Evolutionary conservation across 92 coral and sea anemone genomes (phyloP).

Genomic region (Heliopora coerulea): DNA sequence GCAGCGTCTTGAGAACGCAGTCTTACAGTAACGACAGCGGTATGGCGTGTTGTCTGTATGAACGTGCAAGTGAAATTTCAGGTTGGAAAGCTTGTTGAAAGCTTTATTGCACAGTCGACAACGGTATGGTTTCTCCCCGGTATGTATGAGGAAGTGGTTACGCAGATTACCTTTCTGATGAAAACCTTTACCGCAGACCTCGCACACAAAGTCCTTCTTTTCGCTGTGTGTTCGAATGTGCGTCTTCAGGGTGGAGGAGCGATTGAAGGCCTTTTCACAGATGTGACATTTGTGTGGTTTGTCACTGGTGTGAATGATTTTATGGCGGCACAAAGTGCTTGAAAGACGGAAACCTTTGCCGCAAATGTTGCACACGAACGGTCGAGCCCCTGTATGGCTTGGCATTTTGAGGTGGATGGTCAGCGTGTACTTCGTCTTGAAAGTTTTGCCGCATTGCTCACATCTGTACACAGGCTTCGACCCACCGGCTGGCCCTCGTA

Average conservation of each 20-base stretch:
- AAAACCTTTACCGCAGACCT: constrained; percentile 91
- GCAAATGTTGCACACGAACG: constrained; percentile 96
- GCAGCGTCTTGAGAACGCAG: constrained; percentile 84
- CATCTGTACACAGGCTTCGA: constrained; percentile 75
- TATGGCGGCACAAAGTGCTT: constrained; percentile 94
- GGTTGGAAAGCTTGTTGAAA: constrained; percentile 93
- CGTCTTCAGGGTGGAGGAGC: constrained; percentile 98
- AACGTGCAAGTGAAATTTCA: constrained; percentile 94
- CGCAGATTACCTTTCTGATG: constrained; percentile 99
- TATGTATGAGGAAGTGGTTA: constrained; percentile 90
- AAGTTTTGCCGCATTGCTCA: constrained; percentile 90
- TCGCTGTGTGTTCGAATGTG: constrained; percentile 96
- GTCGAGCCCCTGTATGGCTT: constrained; percentile 96
- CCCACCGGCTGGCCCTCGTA: not conserved
- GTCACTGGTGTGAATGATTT: constrained; percentile 92
- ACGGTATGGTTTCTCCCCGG: constrained; percentile 95
- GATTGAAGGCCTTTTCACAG: constrained; percentile 96
- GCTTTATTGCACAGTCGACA: constrained; percentile 92
- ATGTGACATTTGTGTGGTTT: constrained; percentile 94
- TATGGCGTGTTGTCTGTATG: constrained; percentile 97
- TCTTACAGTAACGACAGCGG: constrained; percentile 89
- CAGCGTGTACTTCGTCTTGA: constrained; percentile 96
- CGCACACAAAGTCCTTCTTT: constrained; percentile 82
- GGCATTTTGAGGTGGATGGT: constrained; percentile 99
- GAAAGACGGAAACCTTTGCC: constrained; percentile 99